Percentiles rank a stretch among this genome's conserved stretches.
These are phyloP conservation scores for Nothocercus julius DNA, from an alignment of 2,113 vertebrate species.

Conservation along the genomic window DNA sequence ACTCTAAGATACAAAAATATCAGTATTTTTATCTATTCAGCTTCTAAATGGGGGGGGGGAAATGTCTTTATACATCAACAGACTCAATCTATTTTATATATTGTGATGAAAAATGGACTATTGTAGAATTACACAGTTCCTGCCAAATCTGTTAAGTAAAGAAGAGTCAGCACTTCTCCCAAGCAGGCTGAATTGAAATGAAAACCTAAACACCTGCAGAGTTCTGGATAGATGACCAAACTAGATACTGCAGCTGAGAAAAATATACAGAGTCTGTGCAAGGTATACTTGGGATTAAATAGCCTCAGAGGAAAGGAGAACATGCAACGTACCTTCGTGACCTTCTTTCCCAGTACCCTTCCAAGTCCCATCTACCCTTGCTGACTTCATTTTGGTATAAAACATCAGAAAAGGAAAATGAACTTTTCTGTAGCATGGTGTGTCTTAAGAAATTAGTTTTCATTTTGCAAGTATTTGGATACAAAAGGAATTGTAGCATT, in stretches of 20 bases:
- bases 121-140: neutral
- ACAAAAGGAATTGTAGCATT: neutral
- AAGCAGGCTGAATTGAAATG: conserved; percentile 26
- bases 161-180: neutral
- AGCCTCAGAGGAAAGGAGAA: neutral
- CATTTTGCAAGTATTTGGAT: neutral
- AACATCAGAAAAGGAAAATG: neutral
- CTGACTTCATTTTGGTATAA: neutral
- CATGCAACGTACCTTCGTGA: neutral
- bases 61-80: neutral
- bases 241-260: neutral
- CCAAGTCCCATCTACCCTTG: neutral
- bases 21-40: neutral
- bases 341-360: neutral
- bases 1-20: neutral
- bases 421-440: neutral
- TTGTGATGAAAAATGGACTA: neutral
- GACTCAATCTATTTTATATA: neutral
- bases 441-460: neutral
- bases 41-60: neutral
- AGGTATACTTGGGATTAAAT: neutral
- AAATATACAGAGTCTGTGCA: neutral
- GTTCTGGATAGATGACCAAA: conserved; percentile 1
- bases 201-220: neutral
- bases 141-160: conserved; percentile 6